phyloP scores from a whole-genome alignment of 30 jellyfish, hydroid and myxozoan genomes.

The Cassiopea andromeda region DNA sequence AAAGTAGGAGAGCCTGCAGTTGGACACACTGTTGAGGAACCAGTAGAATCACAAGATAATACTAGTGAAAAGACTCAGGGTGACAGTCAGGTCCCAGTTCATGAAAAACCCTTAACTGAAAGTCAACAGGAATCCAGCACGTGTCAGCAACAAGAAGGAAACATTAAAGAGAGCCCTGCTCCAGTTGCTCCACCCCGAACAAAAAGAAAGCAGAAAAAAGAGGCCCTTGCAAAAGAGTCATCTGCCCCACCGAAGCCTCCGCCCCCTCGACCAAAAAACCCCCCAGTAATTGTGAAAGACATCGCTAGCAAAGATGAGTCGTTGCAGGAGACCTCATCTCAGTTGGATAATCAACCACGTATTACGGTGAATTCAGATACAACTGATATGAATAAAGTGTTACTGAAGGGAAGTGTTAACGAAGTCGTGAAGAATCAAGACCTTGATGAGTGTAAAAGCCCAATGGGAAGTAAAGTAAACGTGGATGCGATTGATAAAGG shows the following conservation, averaged over 20 bases:
- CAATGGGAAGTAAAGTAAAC: slow-evolving; percentile 57
- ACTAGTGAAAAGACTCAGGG: not conserved
- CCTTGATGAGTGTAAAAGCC: slow-evolving; percentile 80
- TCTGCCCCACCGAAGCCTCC: slow-evolving; percentile 71
- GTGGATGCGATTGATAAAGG: slow-evolving; percentile 30
- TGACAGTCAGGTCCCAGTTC: not conserved
- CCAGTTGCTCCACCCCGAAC: slow-evolving; percentile 97
- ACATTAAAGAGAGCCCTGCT: slow-evolving; percentile 30
- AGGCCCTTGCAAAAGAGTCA: slow-evolving; percentile 61
- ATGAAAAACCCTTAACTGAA: not conserved
- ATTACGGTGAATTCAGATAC: slow-evolving; percentile 78
- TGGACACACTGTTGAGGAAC: not conserved
- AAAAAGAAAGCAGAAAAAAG: slow-evolving; percentile 83
- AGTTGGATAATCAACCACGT: slow-evolving; percentile 67
- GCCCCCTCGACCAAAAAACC: slow-evolving; percentile 60
- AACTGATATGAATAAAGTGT: slow-evolving; percentile 83
- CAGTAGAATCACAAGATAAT: not conserved
- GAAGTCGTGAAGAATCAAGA: slow-evolving; percentile 91
- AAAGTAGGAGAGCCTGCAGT: not conserved
- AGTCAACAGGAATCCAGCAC: slow-evolving; percentile 1
- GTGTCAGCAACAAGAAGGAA: not conserved
- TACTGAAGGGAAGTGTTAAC: slow-evolving; percentile 84
- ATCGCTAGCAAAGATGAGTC: slow-evolving; percentile 16
- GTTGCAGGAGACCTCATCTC: slow-evolving; percentile 1
- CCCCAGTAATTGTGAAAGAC: slow-evolving; percentile 11